phyloP scores from a whole-genome alignment of 2,797 vertebrate species.

The Heteromormyrus szaboi region DNA sequence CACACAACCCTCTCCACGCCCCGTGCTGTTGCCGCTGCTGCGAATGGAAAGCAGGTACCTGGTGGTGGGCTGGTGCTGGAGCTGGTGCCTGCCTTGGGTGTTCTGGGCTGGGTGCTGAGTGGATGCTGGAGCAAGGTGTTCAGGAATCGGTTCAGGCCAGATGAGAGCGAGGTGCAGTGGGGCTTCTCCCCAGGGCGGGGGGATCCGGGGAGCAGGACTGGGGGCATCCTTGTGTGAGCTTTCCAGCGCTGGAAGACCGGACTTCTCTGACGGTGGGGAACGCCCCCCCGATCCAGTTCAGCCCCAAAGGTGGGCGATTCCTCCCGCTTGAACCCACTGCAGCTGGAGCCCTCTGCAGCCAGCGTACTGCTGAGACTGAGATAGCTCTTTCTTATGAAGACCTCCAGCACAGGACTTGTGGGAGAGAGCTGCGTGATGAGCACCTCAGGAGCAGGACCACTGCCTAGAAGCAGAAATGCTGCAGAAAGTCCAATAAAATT shows the following conservation, averaged over 20 bases:
- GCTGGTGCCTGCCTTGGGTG: neutral
- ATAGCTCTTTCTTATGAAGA: neutral
- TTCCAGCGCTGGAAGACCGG: constrained; percentile 43
- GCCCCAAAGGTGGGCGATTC: neutral
- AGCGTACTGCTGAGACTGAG: neutral
- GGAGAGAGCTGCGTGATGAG: neutral
- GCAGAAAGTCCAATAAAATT: neutral
- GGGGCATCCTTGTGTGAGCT: neutral
- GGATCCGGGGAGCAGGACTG: neutral
- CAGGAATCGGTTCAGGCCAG: constrained; percentile 27
- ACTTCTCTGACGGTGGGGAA: constrained; percentile 36
- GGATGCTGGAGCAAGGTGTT: constrained; percentile 12
- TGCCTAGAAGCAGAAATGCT: neutral
- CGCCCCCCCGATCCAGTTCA: neutral
- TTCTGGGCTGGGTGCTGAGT: neutral
- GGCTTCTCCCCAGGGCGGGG: constrained; percentile 19
- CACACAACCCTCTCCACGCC: neutral
- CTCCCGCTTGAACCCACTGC: no score
- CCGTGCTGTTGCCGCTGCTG: neutral
- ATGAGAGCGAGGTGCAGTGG: neutral
- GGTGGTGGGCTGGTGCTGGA: neutral
- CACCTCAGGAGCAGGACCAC: no score
- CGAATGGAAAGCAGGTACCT: constrained; percentile 23
- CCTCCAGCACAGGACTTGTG: neutral
- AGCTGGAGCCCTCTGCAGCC: neutral